phyloP scores from a whole-genome alignment of 2,888 invertebrate genomes.

The Esperia sulphurella region DNA sequence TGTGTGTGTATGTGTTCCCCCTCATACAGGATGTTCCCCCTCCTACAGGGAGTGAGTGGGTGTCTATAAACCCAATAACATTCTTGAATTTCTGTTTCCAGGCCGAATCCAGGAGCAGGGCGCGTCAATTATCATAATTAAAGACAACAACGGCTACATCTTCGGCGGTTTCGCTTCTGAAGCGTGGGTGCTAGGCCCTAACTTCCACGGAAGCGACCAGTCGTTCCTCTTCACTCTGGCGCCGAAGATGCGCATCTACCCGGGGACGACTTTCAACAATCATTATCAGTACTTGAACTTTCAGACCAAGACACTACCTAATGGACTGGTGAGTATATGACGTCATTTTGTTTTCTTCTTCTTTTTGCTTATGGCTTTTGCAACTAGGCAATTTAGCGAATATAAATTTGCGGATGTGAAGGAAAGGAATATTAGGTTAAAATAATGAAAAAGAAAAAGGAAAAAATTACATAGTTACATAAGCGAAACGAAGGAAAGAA shows the following conservation, averaged over 20 bases:
- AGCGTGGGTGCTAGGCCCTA: conserved; percentile 87
- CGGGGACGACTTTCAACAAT: conserved; percentile 89
- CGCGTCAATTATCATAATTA: conserved; percentile 89
- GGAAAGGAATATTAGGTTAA: too few species aligned
- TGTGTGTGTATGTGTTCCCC: too few species aligned
- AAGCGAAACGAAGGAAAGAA: too few species aligned
- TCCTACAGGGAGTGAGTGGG: too few species aligned
- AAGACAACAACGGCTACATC: conserved; percentile 88
- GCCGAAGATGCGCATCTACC: conserved; percentile 89
- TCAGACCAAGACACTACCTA: conserved; percentile 95
- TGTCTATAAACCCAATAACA: too few species aligned
- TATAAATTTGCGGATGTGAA: too few species aligned
- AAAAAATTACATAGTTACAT: too few species aligned
- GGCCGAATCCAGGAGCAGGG: conserved; percentile 89
- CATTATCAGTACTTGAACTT: conserved; percentile 96
- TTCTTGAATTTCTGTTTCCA: conserved; percentile 26
- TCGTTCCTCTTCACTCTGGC: conserved; percentile 91
- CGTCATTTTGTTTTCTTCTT: too few species aligned
- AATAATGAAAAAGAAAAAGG: too few species aligned
- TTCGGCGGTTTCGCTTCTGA: conserved; percentile 94
- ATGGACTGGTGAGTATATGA: conserved; percentile 86
- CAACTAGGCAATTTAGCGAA: too few species aligned
- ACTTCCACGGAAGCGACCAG: conserved; percentile 86
- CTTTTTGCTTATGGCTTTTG: too few species aligned
- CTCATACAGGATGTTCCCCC: too few species aligned